These are phyloP conservation scores for Poecilus cupreus DNA, from an alignment of 2,888 invertebrate genomes.

Conservation along the genomic window DNA sequence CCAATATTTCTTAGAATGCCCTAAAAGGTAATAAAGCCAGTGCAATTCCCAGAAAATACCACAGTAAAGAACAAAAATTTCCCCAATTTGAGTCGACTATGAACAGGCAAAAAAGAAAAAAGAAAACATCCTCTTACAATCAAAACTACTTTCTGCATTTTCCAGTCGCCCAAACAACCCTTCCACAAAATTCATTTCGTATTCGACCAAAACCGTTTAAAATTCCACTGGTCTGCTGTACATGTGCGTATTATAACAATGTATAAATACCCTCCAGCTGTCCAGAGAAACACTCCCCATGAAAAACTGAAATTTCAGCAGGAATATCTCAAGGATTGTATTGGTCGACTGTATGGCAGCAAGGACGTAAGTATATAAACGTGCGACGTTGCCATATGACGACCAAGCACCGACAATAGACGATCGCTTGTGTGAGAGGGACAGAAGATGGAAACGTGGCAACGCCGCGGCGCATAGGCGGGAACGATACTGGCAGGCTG, in stretches of 20 bases:
- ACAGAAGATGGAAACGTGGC: constrained; percentile 6
- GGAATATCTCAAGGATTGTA: not conserved
- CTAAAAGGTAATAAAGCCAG: constrained; percentile 23
- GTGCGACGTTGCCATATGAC: constrained; percentile 61
- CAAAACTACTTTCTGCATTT: constrained; percentile 48
- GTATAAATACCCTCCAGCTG: constrained; percentile 52
- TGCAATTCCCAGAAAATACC: constrained; percentile 23
- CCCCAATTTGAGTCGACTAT: constrained; percentile 25
- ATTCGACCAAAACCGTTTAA: constrained; percentile 9
- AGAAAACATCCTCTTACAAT: constrained; percentile 15
- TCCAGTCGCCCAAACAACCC: constrained; percentile 34
- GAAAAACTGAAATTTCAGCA: not conserved
- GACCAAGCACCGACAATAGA: not conserved
- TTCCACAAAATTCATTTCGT: constrained; percentile 35
- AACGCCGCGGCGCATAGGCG: constrained; percentile 37
- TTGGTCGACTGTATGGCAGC: constrained; percentile 62
- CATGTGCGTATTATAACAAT: constrained; percentile 59
- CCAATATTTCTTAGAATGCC: not conserved
- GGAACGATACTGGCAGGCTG: constrained; percentile 43
- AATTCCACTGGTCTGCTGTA: constrained; percentile 20
- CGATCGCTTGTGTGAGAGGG: not conserved
- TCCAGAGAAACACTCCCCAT: constrained; percentile 3
- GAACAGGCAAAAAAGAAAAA: constrained; percentile 44
- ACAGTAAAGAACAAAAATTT: constrained; percentile 27
- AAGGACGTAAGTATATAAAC: constrained; percentile 64